Conservation (phyloP, 2,888 invertebrate species). For the Noctua fimbriata region DNA sequence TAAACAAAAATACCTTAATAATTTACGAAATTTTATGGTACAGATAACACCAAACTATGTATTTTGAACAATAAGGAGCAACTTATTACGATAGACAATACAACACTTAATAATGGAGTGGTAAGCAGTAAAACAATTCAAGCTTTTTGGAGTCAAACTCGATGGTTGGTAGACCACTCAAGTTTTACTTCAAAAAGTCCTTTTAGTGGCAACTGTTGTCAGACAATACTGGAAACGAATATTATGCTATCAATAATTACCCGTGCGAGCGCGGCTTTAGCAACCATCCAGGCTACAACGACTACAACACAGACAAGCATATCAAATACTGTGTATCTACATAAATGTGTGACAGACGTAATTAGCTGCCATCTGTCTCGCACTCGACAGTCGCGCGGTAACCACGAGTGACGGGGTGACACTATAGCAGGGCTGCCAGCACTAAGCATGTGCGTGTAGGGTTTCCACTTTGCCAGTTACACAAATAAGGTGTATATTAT, state of each 20-base stretch:
- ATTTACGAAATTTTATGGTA: too few relatives aligned
- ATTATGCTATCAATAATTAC: not conserved
- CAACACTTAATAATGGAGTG: not conserved
- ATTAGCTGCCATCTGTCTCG: not conserved
- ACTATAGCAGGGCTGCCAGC: not conserved
- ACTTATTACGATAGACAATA: not conserved
- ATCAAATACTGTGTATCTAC: not conserved
- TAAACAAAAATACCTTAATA: too few relatives aligned
- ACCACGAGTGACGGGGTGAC: not conserved
- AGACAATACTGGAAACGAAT: not conserved
- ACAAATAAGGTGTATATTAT: not conserved
- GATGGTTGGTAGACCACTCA: not conserved
- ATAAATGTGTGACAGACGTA: not conserved
- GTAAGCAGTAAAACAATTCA: not conserved
- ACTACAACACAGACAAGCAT: not conserved
- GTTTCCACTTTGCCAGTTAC: not conserved
- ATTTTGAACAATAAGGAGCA: not conserved
- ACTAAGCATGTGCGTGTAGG: not conserved
- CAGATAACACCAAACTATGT: not conserved
- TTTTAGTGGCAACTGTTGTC: not conserved
- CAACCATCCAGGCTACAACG: not conserved
- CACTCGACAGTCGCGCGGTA: slow-evolving; percentile 10
- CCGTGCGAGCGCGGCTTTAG: not conserved
- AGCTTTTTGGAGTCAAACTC: not conserved
- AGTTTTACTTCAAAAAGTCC: not conserved